Evolutionary conservation across 2,113 vertebrate species (phyloP), one percentile per base, ranked within the genome.

Genomic region (Egretta garzetta): DNA sequence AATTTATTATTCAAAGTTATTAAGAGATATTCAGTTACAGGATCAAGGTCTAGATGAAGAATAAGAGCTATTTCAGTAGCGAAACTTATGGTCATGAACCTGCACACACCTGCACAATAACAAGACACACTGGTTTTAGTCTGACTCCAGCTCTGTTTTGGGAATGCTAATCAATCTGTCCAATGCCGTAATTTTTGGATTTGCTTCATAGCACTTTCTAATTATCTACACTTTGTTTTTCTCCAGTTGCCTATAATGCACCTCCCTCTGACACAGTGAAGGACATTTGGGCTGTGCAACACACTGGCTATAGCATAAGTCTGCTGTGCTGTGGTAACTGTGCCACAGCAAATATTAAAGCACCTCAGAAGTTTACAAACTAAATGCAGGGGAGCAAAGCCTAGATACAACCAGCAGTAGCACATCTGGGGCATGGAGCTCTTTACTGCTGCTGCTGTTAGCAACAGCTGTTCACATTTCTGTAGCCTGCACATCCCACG

Each of bases 11-110:
- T 96, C 93, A 71, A 96, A 95, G 88, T 96, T 97, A 98, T 98
- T 98, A 97, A 94, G 73, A 95, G 95, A 95, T 97, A 97, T 97
- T 97, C 86, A 80, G 88, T 98, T 98, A 98, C 96, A 94, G 87
- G 75, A 94, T 92, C 91, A 59, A 6, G 32, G 60, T 58, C 64
- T 90, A 72, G 81, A 81, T 94, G 87, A 97, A 97, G 95, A 96
- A 82, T 62, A 96, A 94, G 84, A 86, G 62, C 68, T n/a, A 58
- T 64, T 56, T 90, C 80, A 92, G 90, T n/a, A 80, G 10, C 64
- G 93, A 97, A 94, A 93, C 73, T 91, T 95, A 47, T 52, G 75
- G 86, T 79, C 49, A 43, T 76, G 93, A 97, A 95, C 77, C 62
- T 90, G 88, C 64, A 85, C 62, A 83, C 97, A 98, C 96, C 97